Evolutionary conservation across 2,797 vertebrate genomes (phyloP), one percentile per base, ranked within the genome.

Genomic region (Melanogrammus aeglefinus): DNA sequence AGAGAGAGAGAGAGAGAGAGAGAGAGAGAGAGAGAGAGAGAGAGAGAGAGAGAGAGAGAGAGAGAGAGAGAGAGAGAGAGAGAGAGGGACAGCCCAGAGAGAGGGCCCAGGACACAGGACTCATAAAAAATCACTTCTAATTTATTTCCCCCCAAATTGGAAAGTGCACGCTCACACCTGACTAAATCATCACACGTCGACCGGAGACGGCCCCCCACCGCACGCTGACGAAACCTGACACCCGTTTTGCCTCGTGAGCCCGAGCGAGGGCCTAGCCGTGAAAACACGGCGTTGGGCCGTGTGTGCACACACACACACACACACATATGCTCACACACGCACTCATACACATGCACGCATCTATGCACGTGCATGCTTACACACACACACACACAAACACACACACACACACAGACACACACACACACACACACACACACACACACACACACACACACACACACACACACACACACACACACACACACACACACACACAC

Each of bases 91-190:
- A 91, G 95, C 82, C 79, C 81, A 57, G 84, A 91, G 93, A 91
- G 93, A 89, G 90, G 95, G 94, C 94, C 94, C 92, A 93, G 95
- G 96, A 96, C 96, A 90, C 88, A 92, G 88, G 88, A 82, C 92
- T 93, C 93, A 92, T 94, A 99, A 98, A 99, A 98, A 98, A 99
- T 97, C 95, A 96, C 96, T 96, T 95, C 95, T 97, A 97, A 99
- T 99, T 98, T 99, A 99, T 99, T 97, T 95, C 92, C 96, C 95
- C 94, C 95, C 95, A 98, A 99, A 99, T 99, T 98, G 97, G 97
- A 98, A 97, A 99, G 96, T 98, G 98, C 97, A 99, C 96, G 97
- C 98, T 98, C 97, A 98, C 98, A 99, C 97, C 97, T 99, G 98
- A 99, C 98, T 99, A 99, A 99, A 99, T 99, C 98, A 99, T 99